Percentiles rank a stretch among this genome's conserved stretches.
Conservation (phyloP, 2,113 vertebrate species). For the Jacana jacana region DNA sequence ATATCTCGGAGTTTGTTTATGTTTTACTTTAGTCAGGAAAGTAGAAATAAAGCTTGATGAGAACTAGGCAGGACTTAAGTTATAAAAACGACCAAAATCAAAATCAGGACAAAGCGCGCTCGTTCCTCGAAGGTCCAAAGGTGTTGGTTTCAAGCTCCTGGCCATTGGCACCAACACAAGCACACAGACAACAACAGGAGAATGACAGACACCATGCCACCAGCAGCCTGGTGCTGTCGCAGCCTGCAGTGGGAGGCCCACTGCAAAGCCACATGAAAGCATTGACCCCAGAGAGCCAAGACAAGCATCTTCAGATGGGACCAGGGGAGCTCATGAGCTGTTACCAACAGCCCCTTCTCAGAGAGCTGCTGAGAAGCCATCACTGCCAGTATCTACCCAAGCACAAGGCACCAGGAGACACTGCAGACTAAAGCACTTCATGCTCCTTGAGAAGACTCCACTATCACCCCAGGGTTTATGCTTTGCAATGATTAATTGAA, state of each 20-base stretch:
- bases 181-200: not conserved
- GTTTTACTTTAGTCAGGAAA: not conserved
- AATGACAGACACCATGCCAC: not conserved
- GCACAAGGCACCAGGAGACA: accelerated
- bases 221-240: not conserved
- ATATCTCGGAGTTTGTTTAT: not conserved
- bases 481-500: not conserved
- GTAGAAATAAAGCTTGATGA: not conserved
- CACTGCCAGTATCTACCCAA: accelerated
- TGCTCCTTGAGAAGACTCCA: not conserved
- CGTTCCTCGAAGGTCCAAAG: not conserved
- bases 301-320: not conserved
- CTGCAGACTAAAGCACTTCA: not conserved
- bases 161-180: not conserved
- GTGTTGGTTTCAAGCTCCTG: not conserved
- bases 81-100: not conserved
- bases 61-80: not conserved
- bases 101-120: not conserved
- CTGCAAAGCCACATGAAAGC: not conserved
- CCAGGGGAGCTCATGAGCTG: not conserved
- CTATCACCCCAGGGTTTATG: not conserved
- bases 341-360: not conserved
- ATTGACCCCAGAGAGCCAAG: not conserved
- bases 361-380: not conserved
- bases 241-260: not conserved